A percentile compares a stretch with the other conserved stretches of the same genome.
Evolutionary conservation across 2,888 invertebrate genomes (phyloP).

Genomic region (Chrysotoxum bicinctum): DNA sequence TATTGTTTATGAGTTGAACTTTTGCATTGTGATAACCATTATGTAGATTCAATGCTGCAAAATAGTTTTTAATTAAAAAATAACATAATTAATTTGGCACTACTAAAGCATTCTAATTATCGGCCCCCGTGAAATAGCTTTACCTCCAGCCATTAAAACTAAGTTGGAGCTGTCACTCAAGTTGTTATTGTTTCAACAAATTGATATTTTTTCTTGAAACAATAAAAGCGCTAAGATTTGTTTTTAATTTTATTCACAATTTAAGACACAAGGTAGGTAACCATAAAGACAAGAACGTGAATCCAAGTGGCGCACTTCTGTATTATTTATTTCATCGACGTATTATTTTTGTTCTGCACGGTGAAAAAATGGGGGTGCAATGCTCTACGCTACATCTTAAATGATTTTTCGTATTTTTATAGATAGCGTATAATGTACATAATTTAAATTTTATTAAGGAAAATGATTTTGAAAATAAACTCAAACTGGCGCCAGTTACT

Average conservation of each 20-base stretch:
- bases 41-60: too few relatives aligned
- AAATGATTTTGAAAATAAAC: constrained; percentile 13
- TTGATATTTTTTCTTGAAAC: too few relatives aligned
- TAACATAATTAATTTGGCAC: too few relatives aligned
- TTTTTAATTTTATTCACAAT: neutral
- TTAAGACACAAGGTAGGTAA: neutral
- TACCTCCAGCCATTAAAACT: too few relatives aligned
- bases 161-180: too few relatives aligned
- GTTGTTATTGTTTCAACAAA: too few relatives aligned
- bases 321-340: constrained; percentile 32
- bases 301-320: constrained; percentile 21
- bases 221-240: neutral
- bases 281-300: neutral
- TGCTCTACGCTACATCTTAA: constrained; percentile 36
- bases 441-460: neutral
- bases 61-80: too few relatives aligned
- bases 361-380: constrained; percentile 42
- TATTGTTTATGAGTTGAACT: too few relatives aligned
- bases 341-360: constrained; percentile 41
- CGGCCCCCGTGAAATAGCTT: too few relatives aligned
- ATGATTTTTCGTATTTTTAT: neutral
- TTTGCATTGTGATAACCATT: too few relatives aligned
- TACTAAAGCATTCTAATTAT: too few relatives aligned
- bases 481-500: constrained; percentile 52
- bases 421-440: neutral